Conservation (phyloP, 2,888 invertebrate species). For the Andrena hattorfiana region DNA sequence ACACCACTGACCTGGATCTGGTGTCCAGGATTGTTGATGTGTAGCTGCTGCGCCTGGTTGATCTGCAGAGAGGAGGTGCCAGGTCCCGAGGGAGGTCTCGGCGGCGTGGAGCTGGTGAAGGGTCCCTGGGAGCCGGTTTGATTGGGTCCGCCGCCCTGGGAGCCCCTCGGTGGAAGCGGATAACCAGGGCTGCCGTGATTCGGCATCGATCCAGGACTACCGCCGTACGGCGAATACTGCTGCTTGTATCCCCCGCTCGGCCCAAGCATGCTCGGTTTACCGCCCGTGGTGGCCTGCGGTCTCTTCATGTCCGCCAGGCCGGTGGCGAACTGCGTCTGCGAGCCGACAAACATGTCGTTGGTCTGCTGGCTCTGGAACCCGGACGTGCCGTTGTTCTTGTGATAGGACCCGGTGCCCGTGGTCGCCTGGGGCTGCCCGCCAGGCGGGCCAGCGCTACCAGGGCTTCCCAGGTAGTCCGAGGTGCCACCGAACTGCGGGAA, state of each 20-base stretch:
- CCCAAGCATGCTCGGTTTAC: slow-evolving; percentile 82
- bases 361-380: slow-evolving; percentile 71
- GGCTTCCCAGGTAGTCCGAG: slow-evolving; percentile 86
- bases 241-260: slow-evolving; percentile 85
- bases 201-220: slow-evolving; percentile 88
- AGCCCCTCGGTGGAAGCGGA: slow-evolving; percentile 83
- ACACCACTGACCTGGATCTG: slow-evolving; percentile 90
- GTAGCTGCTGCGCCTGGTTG: slow-evolving; percentile 95
- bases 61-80: slow-evolving; percentile 90
- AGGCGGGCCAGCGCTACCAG: slow-evolving; percentile 80
- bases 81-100: slow-evolving; percentile 86
- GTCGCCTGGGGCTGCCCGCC: slow-evolving; percentile 77
- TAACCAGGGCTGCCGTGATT: slow-evolving; percentile 87
- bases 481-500: slow-evolving; percentile 86
- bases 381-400: slow-evolving; percentile 80
- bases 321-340: slow-evolving; percentile 78
- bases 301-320: slow-evolving; percentile 83
- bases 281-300: slow-evolving; percentile 80
- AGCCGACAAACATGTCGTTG: slow-evolving; percentile 78
- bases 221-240: slow-evolving; percentile 90
- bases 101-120: slow-evolving; percentile 86
- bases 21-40: slow-evolving; percentile 93
- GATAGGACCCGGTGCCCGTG: slow-evolving; percentile 75
- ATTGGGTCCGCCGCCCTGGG: slow-evolving; percentile 83
- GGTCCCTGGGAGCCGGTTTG: slow-evolving; percentile 83